Percentiles rank a stretch among this genome's conserved stretches.
These are phyloP conservation scores for Sylvilagus bachmani DNA, from an alignment of 2,113 vertebrate species.

Conservation along the genomic window DNA sequence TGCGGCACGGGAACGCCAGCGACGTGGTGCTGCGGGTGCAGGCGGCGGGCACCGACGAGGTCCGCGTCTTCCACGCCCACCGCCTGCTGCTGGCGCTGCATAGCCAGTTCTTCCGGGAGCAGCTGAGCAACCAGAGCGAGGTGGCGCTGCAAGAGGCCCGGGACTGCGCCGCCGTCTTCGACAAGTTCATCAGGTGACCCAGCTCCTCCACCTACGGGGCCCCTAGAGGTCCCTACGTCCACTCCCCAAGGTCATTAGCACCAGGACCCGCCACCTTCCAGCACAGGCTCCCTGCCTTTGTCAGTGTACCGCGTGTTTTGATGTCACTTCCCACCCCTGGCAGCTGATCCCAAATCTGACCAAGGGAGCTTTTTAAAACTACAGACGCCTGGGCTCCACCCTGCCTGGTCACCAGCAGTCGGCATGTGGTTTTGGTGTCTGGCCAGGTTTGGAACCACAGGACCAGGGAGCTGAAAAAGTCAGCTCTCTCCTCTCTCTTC, in stretches of 20 bases:
- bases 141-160: slow-evolving; percentile 89
- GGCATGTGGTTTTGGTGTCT: neutral
- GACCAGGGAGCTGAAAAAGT: neutral
- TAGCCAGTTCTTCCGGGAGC: slow-evolving; percentile 91
- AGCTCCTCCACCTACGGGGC: neutral
- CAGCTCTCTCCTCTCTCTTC: neutral
- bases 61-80: slow-evolving; percentile 94
- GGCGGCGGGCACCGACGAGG: slow-evolving; percentile 90
- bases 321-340: neutral
- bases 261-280: fast-evolving
- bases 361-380: neutral
- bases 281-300: neutral
- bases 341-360: neutral
- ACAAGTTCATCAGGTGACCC: slow-evolving; percentile 94
- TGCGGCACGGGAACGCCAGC: slow-evolving; percentile 92
- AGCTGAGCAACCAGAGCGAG: slow-evolving; percentile 91
- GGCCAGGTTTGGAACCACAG: neutral
- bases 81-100: slow-evolving; percentile 95
- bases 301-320: neutral
- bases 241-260: fast-evolving
- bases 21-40: slow-evolving; percentile 93
- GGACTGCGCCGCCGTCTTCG: slow-evolving; percentile 91
- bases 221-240: neutral
- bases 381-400: neutral
- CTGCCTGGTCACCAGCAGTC: neutral